phyloP scores from a whole-genome alignment of 2,888 invertebrate genomes.

The Ectropis crepuscularia region DNA sequence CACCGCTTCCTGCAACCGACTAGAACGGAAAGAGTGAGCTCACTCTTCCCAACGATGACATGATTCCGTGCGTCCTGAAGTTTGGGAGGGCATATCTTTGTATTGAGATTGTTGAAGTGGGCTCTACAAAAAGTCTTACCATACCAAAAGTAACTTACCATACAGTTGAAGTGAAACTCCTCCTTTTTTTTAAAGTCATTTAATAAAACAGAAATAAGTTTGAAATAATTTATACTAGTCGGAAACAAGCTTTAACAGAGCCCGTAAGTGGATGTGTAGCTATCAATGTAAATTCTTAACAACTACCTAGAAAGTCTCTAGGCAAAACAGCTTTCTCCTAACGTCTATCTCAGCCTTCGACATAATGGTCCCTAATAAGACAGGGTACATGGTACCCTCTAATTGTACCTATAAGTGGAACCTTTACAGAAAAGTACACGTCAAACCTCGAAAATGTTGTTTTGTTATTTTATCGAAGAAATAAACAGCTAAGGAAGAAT shows the following conservation, averaged over 20 bases:
- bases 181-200: too few relatives aligned
- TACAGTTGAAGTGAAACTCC: too few relatives aligned
- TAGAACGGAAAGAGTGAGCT: too few relatives aligned
- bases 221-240: neutral
- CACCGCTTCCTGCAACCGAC: too few relatives aligned
- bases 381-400: slow-evolving; percentile 29
- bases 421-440: slow-evolving; percentile 35
- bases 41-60: too few relatives aligned
- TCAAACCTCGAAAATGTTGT: slow-evolving; percentile 36
- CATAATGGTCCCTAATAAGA: slow-evolving; percentile 39
- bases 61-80: too few relatives aligned
- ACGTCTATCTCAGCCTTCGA: slow-evolving; percentile 22
- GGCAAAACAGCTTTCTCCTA: slow-evolving; percentile 34
- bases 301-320: slow-evolving; percentile 17
- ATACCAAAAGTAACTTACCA: too few relatives aligned
- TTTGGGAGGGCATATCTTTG: too few relatives aligned
- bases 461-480: slow-evolving; percentile 27
- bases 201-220: neutral
- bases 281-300: slow-evolving; percentile 25
- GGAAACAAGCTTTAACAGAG: too few relatives aligned
- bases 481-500: slow-evolving; percentile 23
- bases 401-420: slow-evolving; percentile 37
- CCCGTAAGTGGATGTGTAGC: slow-evolving; percentile 1
- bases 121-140: too few relatives aligned
- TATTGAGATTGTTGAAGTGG: too few relatives aligned